Evolutionary conservation across 2,113 vertebrate genomes (phyloP).

Genomic region (Mormoops blainvillei): DNA sequence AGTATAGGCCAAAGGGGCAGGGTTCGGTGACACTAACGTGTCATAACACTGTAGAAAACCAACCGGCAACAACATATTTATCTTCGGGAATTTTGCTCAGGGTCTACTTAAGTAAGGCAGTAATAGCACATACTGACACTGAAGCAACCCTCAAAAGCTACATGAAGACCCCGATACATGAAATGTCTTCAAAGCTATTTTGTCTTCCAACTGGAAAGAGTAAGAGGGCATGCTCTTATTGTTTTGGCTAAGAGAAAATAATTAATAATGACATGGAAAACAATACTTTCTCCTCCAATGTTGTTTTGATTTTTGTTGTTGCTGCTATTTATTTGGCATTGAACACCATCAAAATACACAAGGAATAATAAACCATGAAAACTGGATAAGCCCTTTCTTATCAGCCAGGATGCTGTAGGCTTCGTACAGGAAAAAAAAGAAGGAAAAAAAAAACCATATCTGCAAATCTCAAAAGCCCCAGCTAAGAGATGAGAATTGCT

Average conservation of each 20-base stretch:
- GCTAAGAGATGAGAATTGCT: background rate
- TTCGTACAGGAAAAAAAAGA: background rate
- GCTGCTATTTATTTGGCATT: background rate
- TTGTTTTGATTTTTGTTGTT: background rate
- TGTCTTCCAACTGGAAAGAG: background rate
- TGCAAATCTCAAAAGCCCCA: background rate
- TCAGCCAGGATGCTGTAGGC: background rate
- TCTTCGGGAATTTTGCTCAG: background rate
- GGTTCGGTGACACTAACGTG: background rate
- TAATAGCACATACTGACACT: background rate
- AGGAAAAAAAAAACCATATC: background rate
- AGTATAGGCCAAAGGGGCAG: background rate
- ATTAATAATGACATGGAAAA: background rate
- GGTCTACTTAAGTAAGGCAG: background rate
- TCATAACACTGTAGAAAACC: background rate
- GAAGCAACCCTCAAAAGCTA: background rate
- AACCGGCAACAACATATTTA: background rate
- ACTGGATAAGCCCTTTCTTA: background rate
- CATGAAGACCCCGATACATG: background rate
- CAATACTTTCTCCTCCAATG: background rate
- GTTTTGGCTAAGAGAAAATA: background rate
- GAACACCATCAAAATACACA: background rate
- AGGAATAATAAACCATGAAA: background rate
- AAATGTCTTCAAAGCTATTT: background rate
- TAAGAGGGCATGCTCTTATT: background rate